A percentile compares a stretch with the other conserved stretches of the same genome.
Evolutionary conservation across 2,888 invertebrate genomes (phyloP).

Genomic region (Megastigmus dorsalis): DNA sequence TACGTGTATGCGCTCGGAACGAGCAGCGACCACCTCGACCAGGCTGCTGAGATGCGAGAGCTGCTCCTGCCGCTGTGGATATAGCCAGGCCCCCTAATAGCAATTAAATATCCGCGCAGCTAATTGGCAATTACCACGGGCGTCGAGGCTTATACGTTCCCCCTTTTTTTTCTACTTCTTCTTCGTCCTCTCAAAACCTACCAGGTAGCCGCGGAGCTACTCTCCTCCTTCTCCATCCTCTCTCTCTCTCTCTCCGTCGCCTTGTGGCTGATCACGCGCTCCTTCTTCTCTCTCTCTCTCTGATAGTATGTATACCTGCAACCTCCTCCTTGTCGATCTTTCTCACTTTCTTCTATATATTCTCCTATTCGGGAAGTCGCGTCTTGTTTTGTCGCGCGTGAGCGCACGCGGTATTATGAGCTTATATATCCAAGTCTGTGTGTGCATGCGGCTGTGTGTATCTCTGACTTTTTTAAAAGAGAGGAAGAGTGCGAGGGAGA

Average conservation of each 20-base stretch:
- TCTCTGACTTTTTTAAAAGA: conserved; percentile 16
- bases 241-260: conserved; percentile 34
- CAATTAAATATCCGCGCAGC: conserved; percentile 73
- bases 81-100: conserved; percentile 65
- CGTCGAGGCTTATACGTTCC: conserved; percentile 64
- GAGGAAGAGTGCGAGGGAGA: conserved; percentile 39
- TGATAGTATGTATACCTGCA: no score
- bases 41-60: no score
- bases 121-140: conserved; percentile 74
- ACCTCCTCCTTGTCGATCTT: no score
- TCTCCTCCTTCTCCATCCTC: conserved; percentile 53
- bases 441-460: neutral
- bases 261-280: conserved; percentile 34
- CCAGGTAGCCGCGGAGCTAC: conserved; percentile 57
- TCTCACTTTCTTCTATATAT: no score
- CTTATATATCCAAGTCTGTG: neutral
- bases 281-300: neutral
- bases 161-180: no score
- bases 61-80: no score
- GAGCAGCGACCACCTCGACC: conserved; percentile 25
- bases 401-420: conserved; percentile 40
- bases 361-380: conserved; percentile 37
- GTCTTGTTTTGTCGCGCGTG: conserved; percentile 41
- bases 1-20: no score
- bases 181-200: no score